A percentile compares a stretch with the other conserved stretches of the same genome.
Evolutionary conservation across 2,888 invertebrate genomes (phyloP).

Genomic region (Drosophila macrothrix): DNA sequence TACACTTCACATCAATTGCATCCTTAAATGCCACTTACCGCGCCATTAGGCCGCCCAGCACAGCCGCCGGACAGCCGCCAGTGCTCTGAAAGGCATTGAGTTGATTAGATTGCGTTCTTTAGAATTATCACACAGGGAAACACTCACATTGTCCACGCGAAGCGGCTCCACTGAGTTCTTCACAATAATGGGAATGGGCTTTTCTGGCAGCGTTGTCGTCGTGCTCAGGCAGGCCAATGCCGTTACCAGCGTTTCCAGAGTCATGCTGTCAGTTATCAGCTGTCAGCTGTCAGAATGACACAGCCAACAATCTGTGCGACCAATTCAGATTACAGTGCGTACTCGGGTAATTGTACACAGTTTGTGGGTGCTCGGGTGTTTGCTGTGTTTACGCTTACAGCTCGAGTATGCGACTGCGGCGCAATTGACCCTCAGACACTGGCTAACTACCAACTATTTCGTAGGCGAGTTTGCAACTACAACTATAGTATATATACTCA

Average conservation of each 20-base stretch:
- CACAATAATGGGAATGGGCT: slow-evolving; percentile 45
- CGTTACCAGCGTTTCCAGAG: slow-evolving; percentile 67
- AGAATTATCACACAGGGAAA: background rate
- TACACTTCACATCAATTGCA: background rate
- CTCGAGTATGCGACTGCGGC: slow-evolving; percentile 36
- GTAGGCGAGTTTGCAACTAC: slow-evolving; percentile 16
- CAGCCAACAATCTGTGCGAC: background rate
- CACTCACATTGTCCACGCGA: slow-evolving; percentile 56
- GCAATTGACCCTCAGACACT: slow-evolving; percentile 25
- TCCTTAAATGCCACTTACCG: slow-evolving; percentile 48
- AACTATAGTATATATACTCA: background rate
- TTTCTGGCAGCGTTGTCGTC: slow-evolving; percentile 37
- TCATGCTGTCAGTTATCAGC: slow-evolving; percentile 34
- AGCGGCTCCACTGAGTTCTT: slow-evolving; percentile 56
- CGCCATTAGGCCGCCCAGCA: slow-evolving; percentile 45
- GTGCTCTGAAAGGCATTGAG: slow-evolving; percentile 37
- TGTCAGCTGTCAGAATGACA: background rate
- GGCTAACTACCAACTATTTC: slow-evolving; percentile 1
- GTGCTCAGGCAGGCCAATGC: slow-evolving; percentile 69
- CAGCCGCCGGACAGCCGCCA: slow-evolving; percentile 48
- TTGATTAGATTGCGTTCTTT: background rate
- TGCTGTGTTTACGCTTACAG: slow-evolving; percentile 24
- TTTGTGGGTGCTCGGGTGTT: slow-evolving; percentile 4
- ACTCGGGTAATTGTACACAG: background rate
- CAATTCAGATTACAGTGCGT: slow-evolving; percentile 4